Conservation (phyloP, 2,888 invertebrate genomes). For the Peribatodes rhomboidaria region DNA sequence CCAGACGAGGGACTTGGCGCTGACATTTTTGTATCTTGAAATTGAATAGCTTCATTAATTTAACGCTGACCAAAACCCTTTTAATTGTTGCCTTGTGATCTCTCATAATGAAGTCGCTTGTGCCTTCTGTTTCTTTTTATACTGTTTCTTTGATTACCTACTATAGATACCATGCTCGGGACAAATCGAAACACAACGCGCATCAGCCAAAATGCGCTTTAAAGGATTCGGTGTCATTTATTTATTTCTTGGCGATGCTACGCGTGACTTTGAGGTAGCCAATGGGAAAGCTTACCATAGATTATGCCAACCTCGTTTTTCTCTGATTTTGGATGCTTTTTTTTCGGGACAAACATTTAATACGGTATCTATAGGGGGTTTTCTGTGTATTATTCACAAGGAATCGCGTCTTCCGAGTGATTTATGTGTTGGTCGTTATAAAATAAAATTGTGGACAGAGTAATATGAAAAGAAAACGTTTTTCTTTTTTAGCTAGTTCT, state of each 20-base stretch:
- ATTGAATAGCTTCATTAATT: conserved; percentile 71
- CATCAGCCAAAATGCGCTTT: too few species aligned
- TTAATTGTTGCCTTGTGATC: conserved; percentile 58
- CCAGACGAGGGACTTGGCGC: conserved; percentile 59
- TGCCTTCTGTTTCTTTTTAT: conserved; percentile 44
- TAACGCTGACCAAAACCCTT: conserved; percentile 55
- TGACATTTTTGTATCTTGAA: conserved; percentile 61
- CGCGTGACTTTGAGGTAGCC: too few species aligned
- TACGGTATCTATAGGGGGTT: too few species aligned
- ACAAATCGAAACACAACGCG: too few species aligned
- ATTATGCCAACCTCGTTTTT: too few species aligned
- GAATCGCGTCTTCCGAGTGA: conserved; percentile 33
- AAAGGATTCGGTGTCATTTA: too few species aligned
- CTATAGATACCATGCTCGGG: too few species aligned
- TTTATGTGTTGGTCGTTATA: conserved; percentile 45
- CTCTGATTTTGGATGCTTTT: too few species aligned
- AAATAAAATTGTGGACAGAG: conserved; percentile 38
- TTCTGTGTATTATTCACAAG: conserved; percentile 20
- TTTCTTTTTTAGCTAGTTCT: conserved; percentile 19
- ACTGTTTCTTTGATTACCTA: background rate
- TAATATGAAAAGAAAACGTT: conserved; percentile 28
- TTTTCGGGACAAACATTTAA: too few species aligned
- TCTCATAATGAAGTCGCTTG: conserved; percentile 54
- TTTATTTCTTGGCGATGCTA: too few species aligned
- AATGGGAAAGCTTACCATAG: too few species aligned